Base-by-base conservation (phyloP, 2,888 invertebrate species). In the Apotomis betuletana region DNA sequence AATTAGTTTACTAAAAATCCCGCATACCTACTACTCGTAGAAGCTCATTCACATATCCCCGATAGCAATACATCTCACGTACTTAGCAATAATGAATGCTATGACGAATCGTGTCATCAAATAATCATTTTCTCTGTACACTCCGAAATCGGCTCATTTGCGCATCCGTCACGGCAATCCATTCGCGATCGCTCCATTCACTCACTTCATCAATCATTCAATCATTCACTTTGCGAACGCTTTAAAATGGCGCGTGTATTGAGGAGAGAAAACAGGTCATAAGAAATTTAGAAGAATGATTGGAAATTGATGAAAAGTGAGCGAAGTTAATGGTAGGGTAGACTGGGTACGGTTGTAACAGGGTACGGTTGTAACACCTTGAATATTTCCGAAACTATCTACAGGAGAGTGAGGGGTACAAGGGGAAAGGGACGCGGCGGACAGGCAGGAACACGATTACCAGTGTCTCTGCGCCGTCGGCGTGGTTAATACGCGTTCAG, bases 171-270 rank as follows among this genome's bases (percentile, higher is more conserved):
- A 52, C 64, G 15, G 59, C 46, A 27, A 27, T 51, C 27, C 62
- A 15, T 12, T 59, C 38, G 51, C 63, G 52, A 15, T 51, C 59
- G 13, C 60, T 68, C 59, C 49, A 54, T 51, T 67, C 70, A 61
- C 65, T 60, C 54, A 54, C 4, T 67, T 55, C 62, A 69, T 69
- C 62, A 69, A 69, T 70, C 70, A 64, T 54, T 70, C 65, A 70
- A 59, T 70, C 70, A 70, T 65, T 70, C 65, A 67, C 61, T 61
- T 46, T 54, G 44, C 38, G 70, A 55, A 46, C 38, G 59, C 38
- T 61, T 55, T 54, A 61, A 54, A 69, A 51, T 52, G 5, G 52
- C n/a, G 49, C 38, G 49, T 13, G 6, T 59, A 38, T 52, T 38
- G 27, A 12, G 46, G 10, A 38, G 61, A 12, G 57, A 49, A 49